Percentiles rank a stretch among this genome's conserved stretches.
Evolutionary conservation across 1,140 invertebrate species (phyloP).

Genomic region (Pseudomyrmex gracilis): DNA sequence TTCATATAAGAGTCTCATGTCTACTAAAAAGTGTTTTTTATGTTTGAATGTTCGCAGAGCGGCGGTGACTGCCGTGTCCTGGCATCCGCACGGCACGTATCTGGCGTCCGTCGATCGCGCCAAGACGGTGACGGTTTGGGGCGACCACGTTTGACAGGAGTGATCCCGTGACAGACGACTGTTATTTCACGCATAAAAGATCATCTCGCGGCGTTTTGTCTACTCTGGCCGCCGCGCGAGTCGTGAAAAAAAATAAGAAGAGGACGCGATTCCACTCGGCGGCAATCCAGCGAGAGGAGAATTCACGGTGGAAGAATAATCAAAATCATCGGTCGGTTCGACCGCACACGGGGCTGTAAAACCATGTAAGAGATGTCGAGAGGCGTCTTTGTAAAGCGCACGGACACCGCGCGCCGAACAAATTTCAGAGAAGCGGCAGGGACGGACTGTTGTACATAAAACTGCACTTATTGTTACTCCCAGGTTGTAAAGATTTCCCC

Average conservation of each 20-base stretch:
- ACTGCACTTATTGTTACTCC: conserved; percentile 65
- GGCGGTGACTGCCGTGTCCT: conserved; percentile 95
- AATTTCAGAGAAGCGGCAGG: conserved; percentile 51
- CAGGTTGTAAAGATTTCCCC: conserved; percentile 66
- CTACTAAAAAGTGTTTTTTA: conserved; percentile 1
- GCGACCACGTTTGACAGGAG: conserved; percentile 86
- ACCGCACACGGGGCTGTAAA: conserved; percentile 46
- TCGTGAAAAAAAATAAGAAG: conserved; percentile 5
- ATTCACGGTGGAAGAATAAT: conserved; percentile 41
- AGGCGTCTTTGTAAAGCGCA: conserved; percentile 32
- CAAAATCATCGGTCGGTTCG: conserved; percentile 56
- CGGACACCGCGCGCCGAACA: conserved; percentile 34
- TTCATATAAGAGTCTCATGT: neutral
- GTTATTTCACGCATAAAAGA: conserved; percentile 58
- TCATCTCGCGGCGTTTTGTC: conserved; percentile 17
- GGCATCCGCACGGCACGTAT: conserved; percentile 94
- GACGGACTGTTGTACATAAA: conserved; percentile 70
- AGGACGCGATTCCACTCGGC: conserved; percentile 1
- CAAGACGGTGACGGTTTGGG: conserved; percentile 95
- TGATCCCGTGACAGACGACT: conserved; percentile 72
- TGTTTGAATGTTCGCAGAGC: conserved; percentile 86
- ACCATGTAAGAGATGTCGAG: conserved; percentile 44
- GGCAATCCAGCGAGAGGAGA: neutral
- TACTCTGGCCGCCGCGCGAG: neutral
- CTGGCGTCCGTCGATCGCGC: conserved; percentile 95